A percentile compares a stretch with the other conserved stretches of the same genome.
These are phyloP conservation scores for Bolinopsis microptera DNA, from an alignment of 37 sponge, comb jelly and placozoan genomes.

Conservation along the genomic window DNA sequence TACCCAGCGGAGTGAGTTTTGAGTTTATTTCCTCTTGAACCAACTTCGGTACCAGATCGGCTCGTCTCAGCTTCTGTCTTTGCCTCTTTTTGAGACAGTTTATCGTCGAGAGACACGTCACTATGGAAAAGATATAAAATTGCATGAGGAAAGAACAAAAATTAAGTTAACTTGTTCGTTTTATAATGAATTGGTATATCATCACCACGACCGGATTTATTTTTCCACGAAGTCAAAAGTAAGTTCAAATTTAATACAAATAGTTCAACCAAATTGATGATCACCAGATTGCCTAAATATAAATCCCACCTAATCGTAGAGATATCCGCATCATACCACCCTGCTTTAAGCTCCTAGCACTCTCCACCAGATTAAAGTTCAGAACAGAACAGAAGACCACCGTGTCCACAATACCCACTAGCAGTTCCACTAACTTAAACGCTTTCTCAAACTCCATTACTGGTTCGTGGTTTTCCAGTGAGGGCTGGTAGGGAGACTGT, in stretches of 20 bases:
- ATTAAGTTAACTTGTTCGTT: background rate
- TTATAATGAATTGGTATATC: too few species aligned
- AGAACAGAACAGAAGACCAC: conserved; percentile 71
- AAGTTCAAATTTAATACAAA: too few species aligned
- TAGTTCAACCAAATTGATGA: too few species aligned
- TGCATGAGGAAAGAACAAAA: background rate
- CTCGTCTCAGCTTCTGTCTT: background rate
- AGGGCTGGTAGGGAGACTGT: background rate
- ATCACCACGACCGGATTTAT: too few species aligned
- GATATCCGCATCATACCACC: conserved; percentile 79
- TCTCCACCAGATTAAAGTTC: conserved; percentile 72
- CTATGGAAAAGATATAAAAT: too few species aligned
- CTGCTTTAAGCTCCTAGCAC: conserved; percentile 74
- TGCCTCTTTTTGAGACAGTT: conserved; percentile 58
- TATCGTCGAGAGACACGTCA: conserved; percentile 40
- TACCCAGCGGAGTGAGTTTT: conserved; percentile 57
- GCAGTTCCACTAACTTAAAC: background rate
- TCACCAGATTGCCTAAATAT: too few species aligned
- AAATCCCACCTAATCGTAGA: conserved; percentile 74
- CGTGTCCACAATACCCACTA: conserved; percentile 70
- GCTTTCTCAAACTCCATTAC: conserved; percentile 65
- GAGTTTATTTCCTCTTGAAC: conserved; percentile 58
- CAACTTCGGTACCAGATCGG: conserved; percentile 17
- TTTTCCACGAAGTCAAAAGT: too few species aligned
- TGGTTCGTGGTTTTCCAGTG: conserved; percentile 31